phyloP scores from a whole-genome alignment of 2,888 invertebrate species.

The Macrosiphum euphorbiae region DNA sequence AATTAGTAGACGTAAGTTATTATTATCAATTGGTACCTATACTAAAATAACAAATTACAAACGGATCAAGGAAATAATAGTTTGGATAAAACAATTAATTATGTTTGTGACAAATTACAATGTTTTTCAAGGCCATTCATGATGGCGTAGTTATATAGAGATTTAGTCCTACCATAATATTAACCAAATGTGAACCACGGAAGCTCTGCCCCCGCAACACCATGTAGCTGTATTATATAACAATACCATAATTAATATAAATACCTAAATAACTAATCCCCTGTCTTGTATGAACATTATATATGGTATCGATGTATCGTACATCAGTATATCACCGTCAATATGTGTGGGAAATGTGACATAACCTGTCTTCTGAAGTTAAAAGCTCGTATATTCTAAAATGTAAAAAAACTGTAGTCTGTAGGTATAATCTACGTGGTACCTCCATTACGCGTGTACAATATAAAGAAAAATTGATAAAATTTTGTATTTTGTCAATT shows the following conservation, averaged over 20 bases:
- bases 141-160: too few species aligned
- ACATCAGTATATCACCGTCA: neutral
- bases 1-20: neutral
- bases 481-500: neutral
- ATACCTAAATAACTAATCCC: neutral
- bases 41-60: neutral
- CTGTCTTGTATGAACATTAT: neutral
- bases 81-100: neutral
- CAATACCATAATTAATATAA: neutral
- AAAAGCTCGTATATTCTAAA: neutral
- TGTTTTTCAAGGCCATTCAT: neutral
- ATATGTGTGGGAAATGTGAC: neutral
- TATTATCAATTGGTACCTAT: neutral
- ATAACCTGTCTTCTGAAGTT: neutral
- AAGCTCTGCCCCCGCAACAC: neutral
- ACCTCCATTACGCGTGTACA: neutral
- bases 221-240: neutral
- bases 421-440: neutral
- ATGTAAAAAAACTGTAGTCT: neutral
- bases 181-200: neutral
- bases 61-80: constrained; percentile 2
- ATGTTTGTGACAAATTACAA: too few species aligned
- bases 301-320: neutral
- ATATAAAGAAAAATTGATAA: neutral
- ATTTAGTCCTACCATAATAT: neutral